Base-by-base conservation (phyloP, 2,888 invertebrate species). In the Nomada ruficornis region DNA sequence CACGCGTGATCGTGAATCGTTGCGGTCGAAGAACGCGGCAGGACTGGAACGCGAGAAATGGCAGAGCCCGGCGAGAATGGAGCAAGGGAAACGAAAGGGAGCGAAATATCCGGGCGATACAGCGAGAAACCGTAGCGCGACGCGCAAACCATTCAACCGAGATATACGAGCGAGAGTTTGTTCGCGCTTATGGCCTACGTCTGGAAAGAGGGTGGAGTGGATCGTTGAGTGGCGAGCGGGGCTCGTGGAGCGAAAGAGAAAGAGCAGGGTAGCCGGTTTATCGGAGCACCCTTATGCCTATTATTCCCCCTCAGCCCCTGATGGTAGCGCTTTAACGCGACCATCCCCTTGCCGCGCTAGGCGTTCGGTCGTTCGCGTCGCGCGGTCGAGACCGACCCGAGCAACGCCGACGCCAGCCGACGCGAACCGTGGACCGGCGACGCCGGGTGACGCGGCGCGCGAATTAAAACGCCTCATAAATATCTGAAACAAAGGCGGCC, bases 121-220 rank as follows among this genome's bases (percentile, higher is more conserved):
- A 83, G 82, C 86, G 82, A 85, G 82, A 76, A 84, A 83, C 83
- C 83, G 83, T 76, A 85, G 86, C 83, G 83, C 84, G 84, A 83
- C 84, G 87, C 79, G 80, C 86, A 87, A 90, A 89, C 94, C 94
- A 94, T 94, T 94, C 93, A 94, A 92, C 91, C 92, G 93, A 94
- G 94, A 94, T 94, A 94, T 94, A 94, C 94, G 94, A 94, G 93
- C 94, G 93, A 94, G 94, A 94, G 94, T 94, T 94, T 94, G 94
- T 94, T 94, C 90, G 89, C 90, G 91, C 90, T 89, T 88, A 89
- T 91, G 89, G 90, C 83, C 82, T 84, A 83, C 89, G 91, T 89
- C 89, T 88, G 84, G 83, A 87, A 86, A 85, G 78, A 83, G 81
- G 74, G 80, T 55, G 55, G 72, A 3, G 29, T n/a, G 59, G 59